Evolutionary conservation across 1,140 invertebrate species (phyloP).

Genomic region (Aphelenchoides avenae): DNA sequence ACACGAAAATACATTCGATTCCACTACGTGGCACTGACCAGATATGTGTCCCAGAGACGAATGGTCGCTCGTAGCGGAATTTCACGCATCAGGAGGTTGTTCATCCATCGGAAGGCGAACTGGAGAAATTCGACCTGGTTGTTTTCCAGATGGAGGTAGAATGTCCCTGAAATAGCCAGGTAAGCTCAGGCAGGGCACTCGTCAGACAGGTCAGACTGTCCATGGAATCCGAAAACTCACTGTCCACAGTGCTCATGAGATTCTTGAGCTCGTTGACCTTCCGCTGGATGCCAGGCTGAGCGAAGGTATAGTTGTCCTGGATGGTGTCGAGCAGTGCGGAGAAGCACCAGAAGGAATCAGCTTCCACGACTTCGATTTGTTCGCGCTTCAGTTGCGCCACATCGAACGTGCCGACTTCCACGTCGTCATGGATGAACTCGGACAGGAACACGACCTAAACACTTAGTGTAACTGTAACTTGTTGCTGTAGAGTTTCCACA

Average conservation of each 20-base stretch:
- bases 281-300: conserved; percentile 95
- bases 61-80: conserved; percentile 95
- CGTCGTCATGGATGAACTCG: conserved; percentile 72
- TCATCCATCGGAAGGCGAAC: conserved; percentile 99
- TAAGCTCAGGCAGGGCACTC: conserved; percentile 27
- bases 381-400: conserved; percentile 74
- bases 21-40: conserved; percentile 64
- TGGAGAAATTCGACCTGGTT: conserved; percentile 96
- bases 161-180: conserved; percentile 33
- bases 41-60: conserved; percentile 97
- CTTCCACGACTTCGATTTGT: conserved; percentile 81
- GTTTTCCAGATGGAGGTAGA: conserved; percentile 72
- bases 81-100: conserved; percentile 94
- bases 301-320: conserved; percentile 99
- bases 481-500: too few species aligned
- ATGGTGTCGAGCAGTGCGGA: conserved; percentile 96
- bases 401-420: conserved; percentile 81
- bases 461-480: too few species aligned
- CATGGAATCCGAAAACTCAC: conserved; percentile 62
- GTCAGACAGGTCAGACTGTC: too few species aligned
- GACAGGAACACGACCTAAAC: conserved; percentile 98
- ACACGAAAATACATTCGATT: background rate
- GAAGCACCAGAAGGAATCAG: conserved; percentile 98
- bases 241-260: conserved; percentile 89
- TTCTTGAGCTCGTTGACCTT: conserved; percentile 84